Evolutionary conservation across 2,113 vertebrate genomes (phyloP).

Genomic region (Antennarius striatus): DNA sequence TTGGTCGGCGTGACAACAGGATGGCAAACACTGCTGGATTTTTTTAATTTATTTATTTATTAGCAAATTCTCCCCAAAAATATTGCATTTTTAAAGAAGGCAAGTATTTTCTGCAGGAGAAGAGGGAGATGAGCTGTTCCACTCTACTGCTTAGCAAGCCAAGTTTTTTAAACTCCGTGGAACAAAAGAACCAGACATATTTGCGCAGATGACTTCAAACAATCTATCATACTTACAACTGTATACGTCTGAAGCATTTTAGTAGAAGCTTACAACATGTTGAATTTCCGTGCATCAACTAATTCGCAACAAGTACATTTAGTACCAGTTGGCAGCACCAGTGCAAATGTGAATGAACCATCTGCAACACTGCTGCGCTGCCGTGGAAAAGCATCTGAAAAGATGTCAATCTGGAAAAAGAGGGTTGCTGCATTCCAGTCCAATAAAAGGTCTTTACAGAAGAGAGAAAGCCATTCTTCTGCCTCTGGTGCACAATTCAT

Average conservation of each 20-base stretch:
- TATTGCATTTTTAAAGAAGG: not conserved
- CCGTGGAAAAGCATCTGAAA: conserved; percentile 41
- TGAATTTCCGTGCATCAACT: not conserved
- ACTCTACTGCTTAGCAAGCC: too few species aligned
- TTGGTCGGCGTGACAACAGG: too few species aligned
- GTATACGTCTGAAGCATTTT: too few species aligned
- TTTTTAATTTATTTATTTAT: too few species aligned
- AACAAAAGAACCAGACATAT: too few species aligned
- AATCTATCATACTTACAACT: too few species aligned
- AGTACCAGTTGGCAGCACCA: not conserved
- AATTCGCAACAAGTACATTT: too few species aligned
- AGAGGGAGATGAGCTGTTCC: not conserved
- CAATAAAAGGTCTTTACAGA: conserved; percentile 54
- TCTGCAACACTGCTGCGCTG: conserved; percentile 28
- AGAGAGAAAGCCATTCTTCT: conserved; percentile 56
- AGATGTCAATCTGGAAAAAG: conserved; percentile 30
- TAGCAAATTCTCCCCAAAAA: too few species aligned
- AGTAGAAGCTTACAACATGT: not conserved
- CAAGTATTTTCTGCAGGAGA: not conserved
- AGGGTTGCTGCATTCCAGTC: conserved; percentile 48
- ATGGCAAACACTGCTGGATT: too few species aligned
- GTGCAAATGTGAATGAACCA: conserved; percentile 14
- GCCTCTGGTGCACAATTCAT: conserved; percentile 49
- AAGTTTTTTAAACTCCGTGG: too few species aligned
- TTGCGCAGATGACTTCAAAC: too few species aligned